Conservation (phyloP, 2,888 invertebrate genomes). For the Cheiracanthium punctorium region DNA sequence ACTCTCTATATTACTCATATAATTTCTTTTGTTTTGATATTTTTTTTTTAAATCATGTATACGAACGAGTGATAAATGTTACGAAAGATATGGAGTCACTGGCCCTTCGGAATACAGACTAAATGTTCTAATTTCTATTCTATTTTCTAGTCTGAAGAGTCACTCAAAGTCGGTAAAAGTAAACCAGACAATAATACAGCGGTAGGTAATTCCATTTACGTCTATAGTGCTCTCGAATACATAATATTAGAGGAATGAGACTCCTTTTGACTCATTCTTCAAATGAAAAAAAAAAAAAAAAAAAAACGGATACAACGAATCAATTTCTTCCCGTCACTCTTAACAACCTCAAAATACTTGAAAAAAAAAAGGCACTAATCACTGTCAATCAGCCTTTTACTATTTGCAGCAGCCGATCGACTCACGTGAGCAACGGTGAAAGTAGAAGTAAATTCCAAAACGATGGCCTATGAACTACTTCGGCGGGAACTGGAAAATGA, state of each 20-base stretch:
- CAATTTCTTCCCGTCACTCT: too few species aligned
- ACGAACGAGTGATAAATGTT: too few species aligned
- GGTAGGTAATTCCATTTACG: too few species aligned
- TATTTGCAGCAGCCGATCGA: conserved; percentile 17
- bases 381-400: conserved; percentile 14
- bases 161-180: not conserved
- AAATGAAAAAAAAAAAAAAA: not conserved
- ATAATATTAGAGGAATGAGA: not conserved
- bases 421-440: conserved; percentile 14
- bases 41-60: too few species aligned
- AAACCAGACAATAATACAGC: too few species aligned
- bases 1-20: too few species aligned
- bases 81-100: too few species aligned
- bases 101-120: too few species aligned
- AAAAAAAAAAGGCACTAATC: not conserved
- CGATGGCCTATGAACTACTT: conserved; percentile 66
- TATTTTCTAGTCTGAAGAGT: not conserved
- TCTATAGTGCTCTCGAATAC: too few species aligned
- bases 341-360: too few species aligned
- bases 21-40: too few species aligned
- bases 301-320: not conserved
- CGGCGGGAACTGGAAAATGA: conserved; percentile 44
- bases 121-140: not conserved
- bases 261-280: not conserved
- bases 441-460: conserved; percentile 24